Evolutionary conservation across 2,113 vertebrate genomes (phyloP), one percentile per base, ranked within the genome.

Genomic region (Triplophysa siluroides): DNA sequence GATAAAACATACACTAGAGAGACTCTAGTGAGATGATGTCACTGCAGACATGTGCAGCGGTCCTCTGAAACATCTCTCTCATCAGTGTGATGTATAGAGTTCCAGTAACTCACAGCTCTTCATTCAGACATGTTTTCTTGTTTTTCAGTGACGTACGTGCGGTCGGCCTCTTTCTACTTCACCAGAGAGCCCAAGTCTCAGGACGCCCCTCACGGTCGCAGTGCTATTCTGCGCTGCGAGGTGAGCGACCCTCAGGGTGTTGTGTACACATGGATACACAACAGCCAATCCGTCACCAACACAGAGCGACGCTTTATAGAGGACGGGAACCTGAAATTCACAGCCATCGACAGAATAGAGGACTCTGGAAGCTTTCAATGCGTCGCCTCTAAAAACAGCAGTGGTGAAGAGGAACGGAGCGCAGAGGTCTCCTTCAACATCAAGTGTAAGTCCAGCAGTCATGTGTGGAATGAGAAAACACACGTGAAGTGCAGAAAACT

Each of bases 121-220:
- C 43, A n/a, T 2, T 52, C 19, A 50, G 45, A 33, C 26, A n/a
- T 83, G 4, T 61, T 7, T 67, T 72, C 64, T 19, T 73, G 18
- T 68, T 26, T 66, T 8, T 24, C 8, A 90, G 91, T 86, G 0
- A 69, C 90, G 84, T 89, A 87, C 26, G 14, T 85, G 13, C 88
- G 29, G 52, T 78, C 85, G 2, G 91, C 91, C 0, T 71, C 72
- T 26, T 90, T 96, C 14, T 56, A 88, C 60, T 96, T 96, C 86
- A 94, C 93, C n/a, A 94, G 95, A 70, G 93, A 95, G 84, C 95
- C 95, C 0, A 94, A 94, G 33, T 96, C 95, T 10, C 95, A 96
- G 89, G 95, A 96, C 0, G 94, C 94, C 1, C 81, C 95, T 78
- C 94, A 96, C 0, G 95, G 95, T 9, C 94, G 95, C 82, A 89